Percentiles rank a stretch among this genome's conserved stretches.
These are phyloP conservation scores for Eubasilissa regina DNA, from an alignment of 1,140 invertebrate species.

Conservation along the genomic window DNA sequence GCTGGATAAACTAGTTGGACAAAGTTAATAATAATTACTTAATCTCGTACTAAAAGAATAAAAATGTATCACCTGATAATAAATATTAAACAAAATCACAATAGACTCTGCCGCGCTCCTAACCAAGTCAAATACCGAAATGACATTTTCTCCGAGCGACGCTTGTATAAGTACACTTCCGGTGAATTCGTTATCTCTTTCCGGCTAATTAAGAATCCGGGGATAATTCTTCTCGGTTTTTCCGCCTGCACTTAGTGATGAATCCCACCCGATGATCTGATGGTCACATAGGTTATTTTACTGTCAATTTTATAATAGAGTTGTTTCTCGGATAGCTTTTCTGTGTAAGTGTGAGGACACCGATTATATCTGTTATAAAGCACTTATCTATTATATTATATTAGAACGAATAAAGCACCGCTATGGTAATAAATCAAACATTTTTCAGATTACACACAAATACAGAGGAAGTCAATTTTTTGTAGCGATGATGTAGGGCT, in stretches of 20 bases:
- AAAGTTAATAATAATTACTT: too few species aligned
- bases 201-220: slow-evolving; percentile 4
- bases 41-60: background rate
- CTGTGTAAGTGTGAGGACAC: background rate
- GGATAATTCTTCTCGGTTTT: slow-evolving; percentile 33
- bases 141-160: slow-evolving; percentile 11
- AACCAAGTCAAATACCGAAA: background rate
- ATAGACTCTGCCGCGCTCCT: background rate
- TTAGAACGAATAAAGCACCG: background rate
- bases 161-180: slow-evolving; percentile 38
- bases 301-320: slow-evolving; percentile 28
- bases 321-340: background rate
- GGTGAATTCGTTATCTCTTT: slow-evolving; percentile 22
- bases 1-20: too few species aligned
- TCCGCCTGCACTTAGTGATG: background rate
- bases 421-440: too few species aligned
- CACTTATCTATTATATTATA: background rate
- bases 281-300: slow-evolving; percentile 4
- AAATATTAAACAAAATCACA: background rate
- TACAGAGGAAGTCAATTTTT: too few species aligned
- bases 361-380: slow-evolving; percentile 23
- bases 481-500: too few species aligned
- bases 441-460: too few species aligned
- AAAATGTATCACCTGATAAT: background rate
- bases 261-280: background rate